Evolutionary conservation across 2,113 vertebrate species (phyloP), one percentile per base, ranked within the genome.

Genomic region (Jaculus jaculus): DNA sequence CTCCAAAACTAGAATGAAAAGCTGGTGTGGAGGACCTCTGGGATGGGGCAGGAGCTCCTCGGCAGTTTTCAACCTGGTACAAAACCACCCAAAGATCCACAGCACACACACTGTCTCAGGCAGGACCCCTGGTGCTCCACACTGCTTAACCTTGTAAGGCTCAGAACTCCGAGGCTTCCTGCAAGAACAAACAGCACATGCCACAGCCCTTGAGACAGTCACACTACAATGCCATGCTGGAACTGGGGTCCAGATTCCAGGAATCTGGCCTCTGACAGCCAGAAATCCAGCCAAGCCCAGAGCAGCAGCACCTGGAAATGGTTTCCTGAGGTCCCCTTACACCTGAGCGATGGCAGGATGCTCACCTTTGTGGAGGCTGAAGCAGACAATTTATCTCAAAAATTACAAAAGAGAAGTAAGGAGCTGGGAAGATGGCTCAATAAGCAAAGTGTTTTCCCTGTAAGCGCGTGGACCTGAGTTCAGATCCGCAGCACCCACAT

Each of bases 131-230:
- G 78, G 91, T 32, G 78, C 90, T 86, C 72, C 12, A 28, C 58
- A 96, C 94, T 92, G 61, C 90, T 66, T 87, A 92, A 54, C 94
- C 63, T 96, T 74, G 73, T 77, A 82, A 93, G 95, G 89, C 93
- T 81, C 90, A 91, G 90, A 51, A 78, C 28, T 42, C 73, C 34
- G 87, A 86, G 72, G 94, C 90, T 75, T 84, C n/a, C 93, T 92
- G 91, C 87, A 34, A 28, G 30, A 93, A 68, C 32, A 79, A 34
- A 28, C 30, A 93, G 63, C 32, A 75, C 3, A 89, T 51, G 78
- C 85, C 80, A 84, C 20, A 42, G 87, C 54, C 96, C 89, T n/a
- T 23, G 26, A 0, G 90, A 93, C 92, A 95, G 30, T 4, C 74
- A 39, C 54, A 69, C 87, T 88, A 6, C 30, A 94, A 21, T 61